Evolutionary conservation across 2,113 vertebrate genomes (phyloP), one percentile per base, ranked within the genome.

Genomic region (Istiophorus platypterus): DNA sequence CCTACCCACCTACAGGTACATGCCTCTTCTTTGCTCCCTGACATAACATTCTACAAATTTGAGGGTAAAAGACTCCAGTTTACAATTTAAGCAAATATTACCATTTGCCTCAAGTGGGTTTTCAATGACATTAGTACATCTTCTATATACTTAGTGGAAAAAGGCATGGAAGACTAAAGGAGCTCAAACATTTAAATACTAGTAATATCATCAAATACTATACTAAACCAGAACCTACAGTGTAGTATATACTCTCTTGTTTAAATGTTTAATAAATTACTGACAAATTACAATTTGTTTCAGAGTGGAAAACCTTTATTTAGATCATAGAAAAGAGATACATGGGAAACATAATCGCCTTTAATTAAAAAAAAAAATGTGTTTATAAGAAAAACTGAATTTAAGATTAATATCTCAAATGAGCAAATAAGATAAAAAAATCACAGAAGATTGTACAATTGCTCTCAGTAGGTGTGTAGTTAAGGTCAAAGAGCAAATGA

Each of bases 1-100:
- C 67, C 27, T 71, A 37, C 83, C 24, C 52, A 71, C 54, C 41
- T 71, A 68, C 80, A 80, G 56, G 59, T 76, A 54, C 17, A 45
- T 29, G 52, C 26, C 63, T 51, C 45, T n/a, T 24, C 63, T 61
- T 31, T 52, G 45, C 73, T 75, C 24, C 8, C 45, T 52, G 45
- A 58, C 52, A 10, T 72, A 12, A 75, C 37, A 34, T 26, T 61
- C 20, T 27, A 22, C 24, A 57, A 63, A 65, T 63, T 31, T 63
- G 45, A 71, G 68, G 15, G 24, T n/a, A 39, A 64, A 39, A 52
- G 17, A 17, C 51, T 64, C 37, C 27, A 13, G 67, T 47, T n/a
- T 13, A 42, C 5, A 34, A 31, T 20, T 75, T 3, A 51, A 52
- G 63, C 13, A 42, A 4, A 57, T 27, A 62, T 51, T 13, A 59